Percentiles rank a stretch among this genome's conserved stretches.
These are phyloP conservation scores for Equus przewalskii DNA, from an alignment of 2,113 vertebrate genomes.

Conservation along the genomic window DNA sequence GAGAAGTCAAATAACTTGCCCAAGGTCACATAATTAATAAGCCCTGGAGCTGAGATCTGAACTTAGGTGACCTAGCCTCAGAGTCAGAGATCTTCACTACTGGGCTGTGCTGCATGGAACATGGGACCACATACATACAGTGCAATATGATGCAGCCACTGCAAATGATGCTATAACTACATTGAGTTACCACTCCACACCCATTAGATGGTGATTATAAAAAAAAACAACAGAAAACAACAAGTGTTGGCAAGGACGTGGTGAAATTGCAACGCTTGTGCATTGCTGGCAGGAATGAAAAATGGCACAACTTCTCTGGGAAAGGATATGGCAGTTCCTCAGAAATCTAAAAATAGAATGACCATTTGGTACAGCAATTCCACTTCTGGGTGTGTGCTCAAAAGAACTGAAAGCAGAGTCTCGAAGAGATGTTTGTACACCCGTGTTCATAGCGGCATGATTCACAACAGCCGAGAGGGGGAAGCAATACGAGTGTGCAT, in stretches of 20 bases:
- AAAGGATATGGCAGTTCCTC: not conserved
- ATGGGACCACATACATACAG: not conserved
- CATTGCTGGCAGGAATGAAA: not conserved
- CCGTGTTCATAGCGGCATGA: not conserved
- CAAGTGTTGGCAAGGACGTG: not conserved
- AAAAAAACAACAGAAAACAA: not conserved
- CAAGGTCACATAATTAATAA: not conserved
- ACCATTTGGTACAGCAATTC: not conserved
- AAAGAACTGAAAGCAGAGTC: not conserved
- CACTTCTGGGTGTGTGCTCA: not conserved
- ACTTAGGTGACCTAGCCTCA: not conserved
- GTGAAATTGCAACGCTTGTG: not conserved
- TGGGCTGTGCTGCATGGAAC: not conserved
- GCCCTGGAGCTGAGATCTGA: not conserved
- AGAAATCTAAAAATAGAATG: not conserved
- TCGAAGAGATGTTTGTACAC: not conserved
- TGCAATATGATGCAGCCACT: not conserved
- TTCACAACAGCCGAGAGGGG: not conserved
- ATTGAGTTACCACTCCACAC: not conserved
- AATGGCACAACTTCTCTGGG: not conserved
- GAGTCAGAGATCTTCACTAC: not conserved
- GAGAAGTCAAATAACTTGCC: not conserved
- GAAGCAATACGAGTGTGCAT: not conserved
- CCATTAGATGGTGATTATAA: not conserved
- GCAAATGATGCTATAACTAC: not conserved